Conservation (phyloP, 2,888 invertebrate species). For the Catocala sponsa region DNA sequence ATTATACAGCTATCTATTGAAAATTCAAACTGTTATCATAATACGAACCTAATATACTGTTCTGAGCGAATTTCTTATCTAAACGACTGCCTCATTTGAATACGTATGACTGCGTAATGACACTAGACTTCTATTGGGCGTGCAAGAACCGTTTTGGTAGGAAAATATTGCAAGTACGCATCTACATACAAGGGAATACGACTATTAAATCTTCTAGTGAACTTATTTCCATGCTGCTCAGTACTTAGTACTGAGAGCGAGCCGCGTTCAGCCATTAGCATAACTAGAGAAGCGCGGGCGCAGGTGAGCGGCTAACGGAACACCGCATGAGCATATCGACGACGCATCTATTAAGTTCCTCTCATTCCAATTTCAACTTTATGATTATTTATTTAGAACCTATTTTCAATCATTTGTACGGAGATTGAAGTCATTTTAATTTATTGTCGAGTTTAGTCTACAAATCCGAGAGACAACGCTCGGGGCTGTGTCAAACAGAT, state of each 20-base stretch:
- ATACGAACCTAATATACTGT: slow-evolving; percentile 30
- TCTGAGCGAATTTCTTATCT: slow-evolving; percentile 41
- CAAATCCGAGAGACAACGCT: slow-evolving; percentile 74
- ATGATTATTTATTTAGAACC: slow-evolving; percentile 58
- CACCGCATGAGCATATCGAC: slow-evolving; percentile 71
- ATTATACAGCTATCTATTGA: slow-evolving; percentile 33
- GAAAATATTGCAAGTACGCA: slow-evolving; percentile 47
- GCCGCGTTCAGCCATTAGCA: slow-evolving; percentile 79
- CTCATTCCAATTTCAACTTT: slow-evolving; percentile 71
- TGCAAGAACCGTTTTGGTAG: slow-evolving; percentile 36
- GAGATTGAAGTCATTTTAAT: slow-evolving; percentile 58
- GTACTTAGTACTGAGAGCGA: slow-evolving; percentile 67
- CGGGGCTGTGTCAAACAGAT: slow-evolving; percentile 74
- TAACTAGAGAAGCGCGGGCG: slow-evolving; percentile 85
- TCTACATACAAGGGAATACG: slow-evolving; percentile 54
- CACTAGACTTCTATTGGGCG: slow-evolving; percentile 33
- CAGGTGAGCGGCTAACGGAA: slow-evolving; percentile 86
- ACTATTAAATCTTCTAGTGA: slow-evolving; percentile 60
- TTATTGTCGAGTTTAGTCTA: slow-evolving; percentile 69
- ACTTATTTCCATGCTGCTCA: slow-evolving; percentile 66
- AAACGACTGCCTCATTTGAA: slow-evolving; percentile 43
- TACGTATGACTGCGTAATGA: slow-evolving; percentile 48
- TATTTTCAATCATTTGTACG: slow-evolving; percentile 54
- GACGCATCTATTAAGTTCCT: slow-evolving; percentile 66
- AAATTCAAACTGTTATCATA: slow-evolving; percentile 33